phyloP scores from a whole-genome alignment of 2,888 invertebrate species.

The Trypoxylon attenuatum region DNA sequence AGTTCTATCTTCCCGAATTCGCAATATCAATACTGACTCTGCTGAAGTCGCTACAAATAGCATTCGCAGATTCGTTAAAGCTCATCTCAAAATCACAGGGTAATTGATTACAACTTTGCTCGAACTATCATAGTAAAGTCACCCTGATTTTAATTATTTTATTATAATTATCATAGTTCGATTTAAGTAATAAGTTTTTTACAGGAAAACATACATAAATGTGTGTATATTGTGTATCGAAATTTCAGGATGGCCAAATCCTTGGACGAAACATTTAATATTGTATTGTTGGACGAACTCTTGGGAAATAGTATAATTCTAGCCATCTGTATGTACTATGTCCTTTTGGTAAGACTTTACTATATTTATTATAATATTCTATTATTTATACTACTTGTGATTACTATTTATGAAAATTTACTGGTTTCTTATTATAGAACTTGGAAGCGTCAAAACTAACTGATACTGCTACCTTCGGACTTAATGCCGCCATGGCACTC shows the following conservation, averaged over 20 bases:
- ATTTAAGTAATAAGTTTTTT: neutral
- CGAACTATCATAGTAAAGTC: too few relatives aligned
- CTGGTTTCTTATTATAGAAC: neutral
- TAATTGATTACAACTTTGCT: too few relatives aligned
- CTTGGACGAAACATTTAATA: conserved; percentile 49
- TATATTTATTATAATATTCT: neutral
- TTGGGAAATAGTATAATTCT: conserved; percentile 47
- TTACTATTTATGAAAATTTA: too few relatives aligned
- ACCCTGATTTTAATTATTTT: too few relatives aligned
- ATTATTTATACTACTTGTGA: neutral
- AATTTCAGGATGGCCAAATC: conserved; percentile 49
- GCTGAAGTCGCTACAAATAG: neutral
- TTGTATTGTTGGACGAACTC: conserved; percentile 52
- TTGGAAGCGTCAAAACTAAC: conserved; percentile 9
- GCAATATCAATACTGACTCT: conserved; percentile 14
- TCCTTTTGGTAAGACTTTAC: conserved; percentile 35
- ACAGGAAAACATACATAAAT: neutral
- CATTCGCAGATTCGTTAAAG: conserved; percentile 27
- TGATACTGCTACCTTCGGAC: conserved; percentile 21
- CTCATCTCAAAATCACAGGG: conserved; percentile 36
- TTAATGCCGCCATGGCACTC: conserved; percentile 32
- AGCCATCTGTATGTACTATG: conserved; percentile 50
- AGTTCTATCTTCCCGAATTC: conserved; percentile 43
- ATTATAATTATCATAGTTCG: too few relatives aligned
- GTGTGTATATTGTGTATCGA: neutral